A percentile compares a stretch with the other conserved stretches of the same genome.
Evolutionary conservation across 1,140 invertebrate species (phyloP).

Genomic region (Dreissena rostriformis): DNA sequence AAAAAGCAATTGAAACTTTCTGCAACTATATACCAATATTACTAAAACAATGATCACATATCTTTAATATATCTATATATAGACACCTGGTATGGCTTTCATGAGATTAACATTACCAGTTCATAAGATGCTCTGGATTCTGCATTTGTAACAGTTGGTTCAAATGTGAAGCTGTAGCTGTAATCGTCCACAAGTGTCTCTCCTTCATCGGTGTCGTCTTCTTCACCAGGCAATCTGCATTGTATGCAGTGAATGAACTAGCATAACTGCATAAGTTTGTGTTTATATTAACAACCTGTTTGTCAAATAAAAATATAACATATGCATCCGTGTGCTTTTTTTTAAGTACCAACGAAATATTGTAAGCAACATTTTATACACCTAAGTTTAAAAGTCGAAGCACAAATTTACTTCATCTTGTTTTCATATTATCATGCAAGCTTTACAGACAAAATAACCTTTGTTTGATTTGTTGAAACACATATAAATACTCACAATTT

Average conservation of each 20-base stretch:
- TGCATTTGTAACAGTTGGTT: conserved; percentile 11
- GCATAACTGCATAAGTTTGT: not conserved
- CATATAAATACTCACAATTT: conserved; percentile 24
- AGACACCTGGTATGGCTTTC: not conserved
- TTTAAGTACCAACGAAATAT: not conserved
- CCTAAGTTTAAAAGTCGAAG: not conserved
- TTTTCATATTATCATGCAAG: not conserved
- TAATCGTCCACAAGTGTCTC: conserved; percentile 34
- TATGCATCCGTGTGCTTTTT: not conserved
- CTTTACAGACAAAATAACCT: not conserved
- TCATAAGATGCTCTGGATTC: conserved; percentile 27
- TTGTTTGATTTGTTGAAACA: not conserved
- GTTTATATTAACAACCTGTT: not conserved
- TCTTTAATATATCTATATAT: not conserved
- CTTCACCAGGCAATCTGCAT: conserved; percentile 41
- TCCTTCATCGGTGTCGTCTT: conserved; percentile 17
- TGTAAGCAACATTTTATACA: not conserved
- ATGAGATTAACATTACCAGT: not conserved
- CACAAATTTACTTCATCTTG: not conserved
- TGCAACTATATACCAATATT: too few species aligned
- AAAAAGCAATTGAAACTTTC: too few species aligned
- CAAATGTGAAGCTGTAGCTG: conserved; percentile 55
- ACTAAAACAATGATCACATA: not conserved
- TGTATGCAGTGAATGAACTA: not conserved
- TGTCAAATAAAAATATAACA: not conserved